A percentile compares a stretch with the other conserved stretches of the same genome.
Evolutionary conservation across 2,113 vertebrate species (phyloP).

Genomic region (Oreochromis aureus): DNA sequence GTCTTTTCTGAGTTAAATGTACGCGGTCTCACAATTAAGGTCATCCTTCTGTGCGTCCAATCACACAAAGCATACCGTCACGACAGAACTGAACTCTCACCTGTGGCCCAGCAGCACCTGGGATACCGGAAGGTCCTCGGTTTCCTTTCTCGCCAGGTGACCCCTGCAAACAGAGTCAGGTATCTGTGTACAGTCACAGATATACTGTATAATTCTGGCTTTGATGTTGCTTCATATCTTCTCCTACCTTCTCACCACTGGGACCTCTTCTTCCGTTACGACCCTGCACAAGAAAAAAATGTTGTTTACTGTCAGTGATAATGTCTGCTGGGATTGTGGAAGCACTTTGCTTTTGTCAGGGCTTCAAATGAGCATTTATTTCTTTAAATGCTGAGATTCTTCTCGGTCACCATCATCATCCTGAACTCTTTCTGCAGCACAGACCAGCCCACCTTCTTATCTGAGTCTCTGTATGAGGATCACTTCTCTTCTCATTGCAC

Average conservation of each 20-base stretch:
- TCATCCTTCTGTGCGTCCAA: not conserved
- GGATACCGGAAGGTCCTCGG: slow-evolving; percentile 21
- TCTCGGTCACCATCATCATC: not conserved
- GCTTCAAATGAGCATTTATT: not conserved
- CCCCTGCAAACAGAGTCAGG: slow-evolving; percentile 24
- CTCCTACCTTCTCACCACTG: slow-evolving; percentile 24
- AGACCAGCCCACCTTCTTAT: not conserved
- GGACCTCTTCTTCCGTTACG: slow-evolving; percentile 37
- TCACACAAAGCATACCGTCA: not conserved
- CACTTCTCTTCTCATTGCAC: not conserved
- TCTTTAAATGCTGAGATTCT: not conserved
- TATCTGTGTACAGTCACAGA: no score
- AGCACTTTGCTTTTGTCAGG: not conserved
- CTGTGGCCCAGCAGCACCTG: slow-evolving; percentile 42
- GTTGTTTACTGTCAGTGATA: not conserved
- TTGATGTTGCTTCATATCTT: not conserved
- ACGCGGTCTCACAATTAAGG: not conserved
- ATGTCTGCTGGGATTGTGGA: no score
- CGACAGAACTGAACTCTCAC: not conserved
- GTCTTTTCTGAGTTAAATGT: not conserved
- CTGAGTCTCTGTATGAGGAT: not conserved
- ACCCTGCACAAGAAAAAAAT: slow-evolving; percentile 38
- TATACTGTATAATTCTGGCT: rapidly evolving
- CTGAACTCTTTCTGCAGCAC: not conserved
- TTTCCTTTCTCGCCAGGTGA: not conserved